phyloP scores from a whole-genome alignment of 2,797 vertebrate species.

The Percopsis omiscomaycus region DNA sequence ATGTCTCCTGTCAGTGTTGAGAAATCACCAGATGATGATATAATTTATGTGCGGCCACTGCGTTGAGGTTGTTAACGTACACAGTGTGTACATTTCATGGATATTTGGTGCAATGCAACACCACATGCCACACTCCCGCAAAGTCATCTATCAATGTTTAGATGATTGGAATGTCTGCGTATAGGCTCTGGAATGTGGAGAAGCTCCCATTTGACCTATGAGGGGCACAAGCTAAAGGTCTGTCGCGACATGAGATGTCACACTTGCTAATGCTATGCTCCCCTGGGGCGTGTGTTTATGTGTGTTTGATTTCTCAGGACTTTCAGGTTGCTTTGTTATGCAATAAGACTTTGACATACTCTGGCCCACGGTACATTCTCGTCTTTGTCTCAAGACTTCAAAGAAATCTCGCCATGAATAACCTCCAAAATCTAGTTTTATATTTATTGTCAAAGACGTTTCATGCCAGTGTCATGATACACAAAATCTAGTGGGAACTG shows the following conservation, averaged over 20 bases:
- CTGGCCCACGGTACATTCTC: no score
- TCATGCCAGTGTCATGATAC: no score
- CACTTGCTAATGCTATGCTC: slow-evolving; percentile 10
- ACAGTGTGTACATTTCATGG: slow-evolving; percentile 40
- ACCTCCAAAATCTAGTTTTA: no score
- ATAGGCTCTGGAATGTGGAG: slow-evolving; percentile 50
- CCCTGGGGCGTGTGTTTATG: neutral
- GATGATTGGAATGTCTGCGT: slow-evolving; percentile 58
- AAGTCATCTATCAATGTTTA: slow-evolving; percentile 61
- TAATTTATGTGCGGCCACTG: slow-evolving; percentile 16
- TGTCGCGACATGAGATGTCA: slow-evolving; percentile 5
- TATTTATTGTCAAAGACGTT: no score
- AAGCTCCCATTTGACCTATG: slow-evolving; percentile 39
- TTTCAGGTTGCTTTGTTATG: slow-evolving; percentile 36
- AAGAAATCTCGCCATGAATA: no score
- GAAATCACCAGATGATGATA: neutral
- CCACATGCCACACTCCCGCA: slow-evolving; percentile 30
- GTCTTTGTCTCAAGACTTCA: no score
- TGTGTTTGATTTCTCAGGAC: slow-evolving; percentile 10
- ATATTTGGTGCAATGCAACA: slow-evolving; percentile 42
- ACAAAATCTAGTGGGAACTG: no score
- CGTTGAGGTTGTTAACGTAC: slow-evolving; percentile 34
- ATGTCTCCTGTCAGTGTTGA: no score
- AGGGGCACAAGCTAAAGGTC: slow-evolving; percentile 10
- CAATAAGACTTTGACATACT: slow-evolving; percentile 17